Conservation (phyloP, 2,797 vertebrate genomes). For the Hydrophis major region DNA sequence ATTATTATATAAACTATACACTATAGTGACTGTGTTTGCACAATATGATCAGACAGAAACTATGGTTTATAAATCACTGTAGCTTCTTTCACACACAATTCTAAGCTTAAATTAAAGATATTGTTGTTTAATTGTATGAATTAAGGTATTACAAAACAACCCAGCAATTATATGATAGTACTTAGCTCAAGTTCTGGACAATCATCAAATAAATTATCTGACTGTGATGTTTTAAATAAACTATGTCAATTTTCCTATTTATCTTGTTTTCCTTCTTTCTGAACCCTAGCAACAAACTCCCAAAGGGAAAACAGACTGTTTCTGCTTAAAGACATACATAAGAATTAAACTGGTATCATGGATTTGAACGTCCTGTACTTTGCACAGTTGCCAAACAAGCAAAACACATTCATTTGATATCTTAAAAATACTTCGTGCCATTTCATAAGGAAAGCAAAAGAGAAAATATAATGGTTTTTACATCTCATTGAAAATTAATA, state of each 20-base stretch:
- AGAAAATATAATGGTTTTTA: background rate
- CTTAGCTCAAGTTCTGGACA: slow-evolving; percentile 8
- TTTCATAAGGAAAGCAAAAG: slow-evolving; percentile 23
- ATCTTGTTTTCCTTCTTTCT: background rate
- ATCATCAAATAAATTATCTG: slow-evolving; percentile 12
- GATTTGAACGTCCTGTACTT: background rate
- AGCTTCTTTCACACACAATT: background rate
- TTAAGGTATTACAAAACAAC: background rate
- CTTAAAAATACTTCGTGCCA: background rate
- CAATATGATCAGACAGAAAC: background rate
- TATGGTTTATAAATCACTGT: background rate
- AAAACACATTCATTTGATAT: slow-evolving; percentile 2
- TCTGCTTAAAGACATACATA: slow-evolving; percentile 38
- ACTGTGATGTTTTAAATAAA: slow-evolving; percentile 6
- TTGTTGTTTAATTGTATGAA: background rate
- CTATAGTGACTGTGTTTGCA: background rate
- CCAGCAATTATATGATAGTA: background rate
- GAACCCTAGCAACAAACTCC: background rate
- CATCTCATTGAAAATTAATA: background rate
- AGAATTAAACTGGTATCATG: background rate
- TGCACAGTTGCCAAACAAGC: slow-evolving; percentile 19
- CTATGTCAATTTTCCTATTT: slow-evolving; percentile 7
- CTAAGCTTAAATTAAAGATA: background rate
- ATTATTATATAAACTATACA: background rate
- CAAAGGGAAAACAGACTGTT: background rate